Conservation (phyloP, 2,113 vertebrate genomes). For the Picathartes gymnocephalus region DNA sequence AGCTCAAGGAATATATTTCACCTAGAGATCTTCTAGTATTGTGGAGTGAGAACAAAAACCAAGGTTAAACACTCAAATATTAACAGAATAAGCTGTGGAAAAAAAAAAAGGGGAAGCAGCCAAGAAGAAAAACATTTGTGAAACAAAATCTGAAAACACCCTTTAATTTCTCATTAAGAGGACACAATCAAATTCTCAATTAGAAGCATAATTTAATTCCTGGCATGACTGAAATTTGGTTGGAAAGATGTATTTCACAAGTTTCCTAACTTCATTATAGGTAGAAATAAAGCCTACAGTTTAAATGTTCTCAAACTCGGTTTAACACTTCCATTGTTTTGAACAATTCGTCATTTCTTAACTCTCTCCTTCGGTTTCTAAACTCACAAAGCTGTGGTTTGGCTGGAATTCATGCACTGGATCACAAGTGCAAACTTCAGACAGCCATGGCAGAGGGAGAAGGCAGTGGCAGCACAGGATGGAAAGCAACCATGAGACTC, state of each 20-base stretch:
- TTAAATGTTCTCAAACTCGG: background rate
- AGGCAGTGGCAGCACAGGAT: background rate
- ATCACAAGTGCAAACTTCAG: background rate
- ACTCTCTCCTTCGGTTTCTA: background rate
- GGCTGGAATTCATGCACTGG: background rate
- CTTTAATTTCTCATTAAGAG: background rate
- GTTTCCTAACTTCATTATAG: background rate
- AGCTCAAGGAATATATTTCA: background rate
- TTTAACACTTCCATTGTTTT: background rate
- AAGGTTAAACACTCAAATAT: background rate
- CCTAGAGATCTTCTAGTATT: background rate
- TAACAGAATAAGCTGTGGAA: background rate
- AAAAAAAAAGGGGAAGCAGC: background rate
- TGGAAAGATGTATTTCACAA: background rate
- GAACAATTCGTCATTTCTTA: background rate
- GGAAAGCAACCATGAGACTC: background rate
- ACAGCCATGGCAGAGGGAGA: fast-evolving
- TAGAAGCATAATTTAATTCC: background rate
- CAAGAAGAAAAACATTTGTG: background rate
- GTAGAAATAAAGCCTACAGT: background rate
- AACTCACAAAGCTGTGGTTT: background rate
- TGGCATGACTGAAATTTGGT: background rate
- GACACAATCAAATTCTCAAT: background rate
- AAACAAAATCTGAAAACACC: background rate
- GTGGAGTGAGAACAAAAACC: background rate